Evolutionary conservation across 2,888 invertebrate species (phyloP), one percentile per base, ranked within the genome.

Genomic region (Stenotaenia linearis): DNA sequence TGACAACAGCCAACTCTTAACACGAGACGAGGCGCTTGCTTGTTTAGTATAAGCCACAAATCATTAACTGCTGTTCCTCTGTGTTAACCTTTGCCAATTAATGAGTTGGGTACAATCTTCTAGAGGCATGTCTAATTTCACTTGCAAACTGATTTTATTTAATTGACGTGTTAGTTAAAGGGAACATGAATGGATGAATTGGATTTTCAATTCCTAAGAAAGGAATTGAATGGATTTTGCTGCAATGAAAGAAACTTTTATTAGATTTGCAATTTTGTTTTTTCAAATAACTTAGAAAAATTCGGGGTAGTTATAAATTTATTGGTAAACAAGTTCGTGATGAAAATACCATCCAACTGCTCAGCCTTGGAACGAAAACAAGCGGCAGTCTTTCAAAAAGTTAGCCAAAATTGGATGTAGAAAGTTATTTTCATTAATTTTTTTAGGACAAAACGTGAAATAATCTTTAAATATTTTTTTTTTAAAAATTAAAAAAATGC

Each of bases 61-160:
- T 69, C 69, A 25, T 69, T 69, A 69, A 69, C 69, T 69, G 69
- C 25, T 69, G 69, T 15, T 45, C 45, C 45, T 45, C 45, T 15
- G 45, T 18, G 45, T 28, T 25, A 28, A 69, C 12, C 69, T 69
- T 69, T 69, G 69, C 25, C 28, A 69, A 69, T 69, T 69, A 69
- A 69, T 69, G 69, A 69, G 25, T 25, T 69, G 69, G n/a, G 69
- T 50, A 25, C 25, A 69, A 69, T 69, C 69, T 69, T 69, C 28
- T 12, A 69, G 69, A 69, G 69, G 69, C 69, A 69, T 69, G 69
- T 25, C 28, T 69, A 69, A 69, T 69, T 69, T 69, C 69, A 69
- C 25, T 69, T 69, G 23, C 28, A 25, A 69, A 69, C 69, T 18
- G 69, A 12, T 4, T 69, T 28, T 69, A 12, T 28, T 25, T 28